A percentile compares a stretch with the other conserved stretches of the same genome.
phyloP scores from a whole-genome alignment of 2,113 vertebrate genomes.

The Haemorhous mexicanus region DNA sequence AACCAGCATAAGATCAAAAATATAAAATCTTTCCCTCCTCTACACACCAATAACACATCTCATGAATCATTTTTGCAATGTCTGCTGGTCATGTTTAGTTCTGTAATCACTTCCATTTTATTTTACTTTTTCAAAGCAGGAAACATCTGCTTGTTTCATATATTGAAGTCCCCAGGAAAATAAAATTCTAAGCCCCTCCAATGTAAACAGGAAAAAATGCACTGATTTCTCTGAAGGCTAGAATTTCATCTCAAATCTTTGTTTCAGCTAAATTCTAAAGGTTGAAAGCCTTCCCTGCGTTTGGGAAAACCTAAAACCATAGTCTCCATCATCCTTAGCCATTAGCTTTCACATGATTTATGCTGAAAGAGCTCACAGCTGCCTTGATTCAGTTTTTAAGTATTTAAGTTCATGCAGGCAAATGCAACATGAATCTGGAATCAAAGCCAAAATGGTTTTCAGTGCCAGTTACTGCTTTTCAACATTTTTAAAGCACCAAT shows the following conservation, averaged over 20 bases:
- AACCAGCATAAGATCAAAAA: not conserved
- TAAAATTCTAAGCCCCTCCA: not conserved
- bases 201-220: not conserved
- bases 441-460: not conserved
- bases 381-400: not conserved
- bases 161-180: not conserved
- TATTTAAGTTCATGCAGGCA: not conserved
- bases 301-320: not conserved
- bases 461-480: not conserved
- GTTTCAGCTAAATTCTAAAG: not conserved
- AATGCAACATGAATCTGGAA: not conserved
- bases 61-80: not conserved
- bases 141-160: not conserved
- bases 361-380: not conserved
- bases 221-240: not conserved
- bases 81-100: not conserved
- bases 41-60: not conserved
- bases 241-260: not conserved
- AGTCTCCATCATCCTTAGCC: not conserved
- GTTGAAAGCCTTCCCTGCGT: not conserved
- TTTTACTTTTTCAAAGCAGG: not conserved
- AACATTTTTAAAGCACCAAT: not conserved
- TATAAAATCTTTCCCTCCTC: not conserved
- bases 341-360: not conserved
- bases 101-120: not conserved